phyloP scores from a whole-genome alignment of 2,888 invertebrate species.

The Eurois occulta region DNA sequence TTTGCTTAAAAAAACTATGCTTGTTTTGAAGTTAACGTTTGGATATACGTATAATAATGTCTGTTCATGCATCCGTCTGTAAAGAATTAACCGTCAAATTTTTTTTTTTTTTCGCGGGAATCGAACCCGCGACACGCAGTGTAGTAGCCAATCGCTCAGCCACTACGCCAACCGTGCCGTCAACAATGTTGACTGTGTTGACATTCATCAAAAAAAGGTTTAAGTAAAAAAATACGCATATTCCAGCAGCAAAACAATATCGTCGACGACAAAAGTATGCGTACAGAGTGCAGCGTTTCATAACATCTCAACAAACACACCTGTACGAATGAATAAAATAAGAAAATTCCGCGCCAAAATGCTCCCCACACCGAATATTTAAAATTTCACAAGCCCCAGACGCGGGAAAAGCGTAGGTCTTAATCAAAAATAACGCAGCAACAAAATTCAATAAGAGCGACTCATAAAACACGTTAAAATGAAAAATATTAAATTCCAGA shows the following conservation, averaged over 20 bases:
- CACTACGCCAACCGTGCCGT: not conserved
- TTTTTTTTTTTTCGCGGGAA: no score
- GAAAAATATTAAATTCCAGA: constrained; percentile 88
- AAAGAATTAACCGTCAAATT: no score
- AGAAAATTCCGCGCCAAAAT: constrained; percentile 67
- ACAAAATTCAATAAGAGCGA: constrained; percentile 85
- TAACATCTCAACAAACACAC: constrained; percentile 63
- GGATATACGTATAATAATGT: no score
- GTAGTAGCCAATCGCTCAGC: not conserved
- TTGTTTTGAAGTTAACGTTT: not conserved
- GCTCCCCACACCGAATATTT: constrained; percentile 74
- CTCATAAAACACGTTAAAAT: constrained; percentile 86
- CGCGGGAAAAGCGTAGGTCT: constrained; percentile 70
- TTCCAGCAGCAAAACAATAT: constrained; percentile 45
- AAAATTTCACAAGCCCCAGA: constrained; percentile 75
- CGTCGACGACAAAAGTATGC: constrained; percentile 35
- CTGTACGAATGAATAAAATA: constrained; percentile 69
- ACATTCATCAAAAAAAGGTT: constrained; percentile 26
- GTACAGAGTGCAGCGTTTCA: constrained; percentile 58
- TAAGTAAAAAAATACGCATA: constrained; percentile 31
- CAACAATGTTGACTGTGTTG: constrained; percentile 4
- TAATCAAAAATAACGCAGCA: constrained; percentile 86
- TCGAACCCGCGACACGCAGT: no score
- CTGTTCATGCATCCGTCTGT: no score
- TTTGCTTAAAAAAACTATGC: not conserved